A percentile compares a stretch with the other conserved stretches of the same genome.
phyloP scores from a whole-genome alignment of 2,888 invertebrate species.

The Teleiodes luculella region DNA sequence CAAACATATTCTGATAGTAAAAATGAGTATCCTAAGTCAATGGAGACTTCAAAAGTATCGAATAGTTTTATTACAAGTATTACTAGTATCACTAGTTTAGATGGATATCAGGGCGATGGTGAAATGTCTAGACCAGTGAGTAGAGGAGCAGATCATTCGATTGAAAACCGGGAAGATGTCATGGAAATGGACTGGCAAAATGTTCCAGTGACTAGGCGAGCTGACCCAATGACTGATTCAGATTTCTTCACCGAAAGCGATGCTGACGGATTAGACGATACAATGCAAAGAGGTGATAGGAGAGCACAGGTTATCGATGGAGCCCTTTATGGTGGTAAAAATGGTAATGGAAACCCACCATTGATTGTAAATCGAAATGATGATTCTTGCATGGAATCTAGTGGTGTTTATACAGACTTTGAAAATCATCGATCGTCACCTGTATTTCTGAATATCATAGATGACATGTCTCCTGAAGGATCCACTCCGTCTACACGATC shows the following conservation, averaged over 20 bases:
- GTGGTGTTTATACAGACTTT: conserved; percentile 92
- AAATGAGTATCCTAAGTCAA: conserved; percentile 80
- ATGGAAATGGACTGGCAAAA: conserved; percentile 78
- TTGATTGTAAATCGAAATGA: conserved; percentile 80
- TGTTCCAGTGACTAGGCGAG: conserved; percentile 82
- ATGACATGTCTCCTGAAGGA: conserved; percentile 84
- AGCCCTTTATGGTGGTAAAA: conserved; percentile 88
- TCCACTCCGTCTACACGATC: conserved; percentile 77
- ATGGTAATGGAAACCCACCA: conserved; percentile 76
- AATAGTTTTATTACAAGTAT: conserved; percentile 91
- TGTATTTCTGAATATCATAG: conserved; percentile 78
- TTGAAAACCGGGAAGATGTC: conserved; percentile 73
- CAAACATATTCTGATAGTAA: conserved; percentile 78
- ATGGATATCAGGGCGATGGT: conserved; percentile 95
- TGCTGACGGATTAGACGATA: conserved; percentile 89
- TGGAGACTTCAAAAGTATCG: conserved; percentile 81
- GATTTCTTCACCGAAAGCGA: conserved; percentile 95
- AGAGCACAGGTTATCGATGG: conserved; percentile 93
- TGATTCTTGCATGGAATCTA: conserved; percentile 92
- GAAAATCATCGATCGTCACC: conserved; percentile 80
- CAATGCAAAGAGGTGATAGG: conserved; percentile 83
- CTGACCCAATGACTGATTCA: conserved; percentile 93
- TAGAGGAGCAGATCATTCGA: conserved; percentile 87
- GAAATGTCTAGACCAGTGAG: conserved; percentile 93
- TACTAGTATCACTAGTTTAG: conserved; percentile 93